Percentiles rank a stretch among this genome's conserved stretches.
phyloP scores from a whole-genome alignment of 2,113 vertebrate genomes.

The Abramis brama region DNA sequence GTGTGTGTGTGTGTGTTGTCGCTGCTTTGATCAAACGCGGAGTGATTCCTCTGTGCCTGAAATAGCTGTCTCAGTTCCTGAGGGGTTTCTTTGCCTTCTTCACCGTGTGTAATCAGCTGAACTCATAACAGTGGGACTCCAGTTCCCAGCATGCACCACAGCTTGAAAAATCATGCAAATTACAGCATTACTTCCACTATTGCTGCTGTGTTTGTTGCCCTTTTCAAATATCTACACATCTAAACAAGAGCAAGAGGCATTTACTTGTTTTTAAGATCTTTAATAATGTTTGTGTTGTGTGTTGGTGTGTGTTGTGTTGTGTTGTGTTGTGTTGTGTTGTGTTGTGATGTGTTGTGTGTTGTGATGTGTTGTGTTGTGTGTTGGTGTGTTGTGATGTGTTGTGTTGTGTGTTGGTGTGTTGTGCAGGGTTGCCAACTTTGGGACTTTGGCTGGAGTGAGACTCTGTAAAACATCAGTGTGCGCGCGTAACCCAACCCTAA shows the following conservation, averaged over 20 bases:
- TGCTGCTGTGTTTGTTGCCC: background rate
- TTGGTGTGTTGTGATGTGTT: no score
- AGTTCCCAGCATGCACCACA: conserved; percentile 7
- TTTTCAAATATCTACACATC: background rate
- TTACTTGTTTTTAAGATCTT: background rate
- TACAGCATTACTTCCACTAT: background rate
- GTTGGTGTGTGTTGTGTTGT: no score
- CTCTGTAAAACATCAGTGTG: no score
- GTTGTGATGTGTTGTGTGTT: no score
- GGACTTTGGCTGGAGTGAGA: no score
- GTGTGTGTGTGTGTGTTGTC: background rate
- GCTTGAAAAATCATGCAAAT: background rate
- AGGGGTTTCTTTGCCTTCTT: background rate
- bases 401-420: no score
- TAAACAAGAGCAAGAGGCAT: background rate
- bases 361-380: no score
- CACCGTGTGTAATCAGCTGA: background rate
- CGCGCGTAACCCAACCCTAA: no score
- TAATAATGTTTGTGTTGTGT: background rate
- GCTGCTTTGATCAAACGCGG: background rate
- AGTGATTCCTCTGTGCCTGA: background rate
- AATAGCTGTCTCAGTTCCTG: background rate
- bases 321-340: no score
- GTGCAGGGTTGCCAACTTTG: no score
- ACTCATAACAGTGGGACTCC: background rate